Percentiles rank a stretch among this genome's conserved stretches.
These are phyloP conservation scores for Watsonalla binaria DNA, from an alignment of 2,888 invertebrate genomes.

Conservation along the genomic window DNA sequence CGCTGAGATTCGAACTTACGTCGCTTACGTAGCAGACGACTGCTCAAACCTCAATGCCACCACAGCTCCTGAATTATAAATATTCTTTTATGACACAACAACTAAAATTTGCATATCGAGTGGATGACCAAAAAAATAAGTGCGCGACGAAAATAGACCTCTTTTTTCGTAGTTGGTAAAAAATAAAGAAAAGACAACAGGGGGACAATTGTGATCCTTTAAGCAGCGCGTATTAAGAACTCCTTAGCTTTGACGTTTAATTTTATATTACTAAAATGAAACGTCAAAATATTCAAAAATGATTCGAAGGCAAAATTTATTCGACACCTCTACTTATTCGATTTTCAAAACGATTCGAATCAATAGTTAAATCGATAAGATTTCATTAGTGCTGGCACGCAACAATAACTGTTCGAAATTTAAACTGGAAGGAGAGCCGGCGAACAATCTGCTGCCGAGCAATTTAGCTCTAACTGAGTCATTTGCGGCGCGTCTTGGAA, in stretches of 20 bases:
- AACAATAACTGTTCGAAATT: slow-evolving; percentile 58
- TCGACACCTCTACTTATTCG: neutral
- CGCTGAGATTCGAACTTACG: too few species aligned
- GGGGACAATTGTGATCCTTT: neutral
- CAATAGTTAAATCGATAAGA: slow-evolving; percentile 51
- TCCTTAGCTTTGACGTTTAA: too few species aligned
- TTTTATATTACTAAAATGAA: neutral
- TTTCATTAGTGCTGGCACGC: slow-evolving; percentile 47
- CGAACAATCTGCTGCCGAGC: slow-evolving; percentile 58
- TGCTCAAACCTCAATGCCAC: too few species aligned
- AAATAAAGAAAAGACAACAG: neutral
- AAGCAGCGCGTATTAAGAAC: too few species aligned
- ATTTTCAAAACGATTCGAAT: slow-evolving; percentile 20
- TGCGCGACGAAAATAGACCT: too few species aligned
- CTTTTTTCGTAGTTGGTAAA: neutral
- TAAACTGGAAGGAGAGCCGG: slow-evolving; percentile 67
- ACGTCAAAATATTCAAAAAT: neutral
- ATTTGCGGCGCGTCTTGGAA: slow-evolving; percentile 48
- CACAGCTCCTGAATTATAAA: too few species aligned
- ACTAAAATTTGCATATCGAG: too few species aligned
- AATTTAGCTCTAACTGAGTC: slow-evolving; percentile 75
- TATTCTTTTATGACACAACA: too few species aligned
- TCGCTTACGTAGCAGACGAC: too few species aligned
- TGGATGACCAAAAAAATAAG: too few species aligned
- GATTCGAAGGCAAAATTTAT: neutral